Evolutionary conservation across 2,797 vertebrate species (phyloP).

Genomic region (Lepilemur septentrionalis): DNA sequence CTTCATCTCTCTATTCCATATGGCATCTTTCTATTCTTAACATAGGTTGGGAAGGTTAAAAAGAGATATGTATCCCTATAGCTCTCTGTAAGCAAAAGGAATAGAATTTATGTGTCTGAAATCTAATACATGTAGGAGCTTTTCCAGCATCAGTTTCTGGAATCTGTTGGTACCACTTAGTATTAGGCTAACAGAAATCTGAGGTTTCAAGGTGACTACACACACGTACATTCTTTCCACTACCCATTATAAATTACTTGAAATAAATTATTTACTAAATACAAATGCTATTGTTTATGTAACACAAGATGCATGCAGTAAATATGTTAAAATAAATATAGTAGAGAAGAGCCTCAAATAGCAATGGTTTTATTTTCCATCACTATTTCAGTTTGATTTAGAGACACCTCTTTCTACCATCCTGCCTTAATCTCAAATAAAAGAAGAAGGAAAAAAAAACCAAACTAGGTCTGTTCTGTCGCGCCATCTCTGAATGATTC

Average conservation of each 20-base stretch:
- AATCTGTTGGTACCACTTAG: neutral
- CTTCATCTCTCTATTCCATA: neutral
- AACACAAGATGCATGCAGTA: conserved; percentile 63
- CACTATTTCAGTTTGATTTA: conserved; percentile 76
- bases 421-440: conserved; percentile 61
- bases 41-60: neutral
- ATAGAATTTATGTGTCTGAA: neutral
- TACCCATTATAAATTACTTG: conserved; percentile 47
- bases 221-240: neutral
- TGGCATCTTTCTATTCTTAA: neutral
- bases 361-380: conserved; percentile 52
- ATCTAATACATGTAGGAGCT: neutral
- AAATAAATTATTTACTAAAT: conserved; percentile 58
- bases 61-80: neutral
- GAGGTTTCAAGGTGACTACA: conserved; percentile 38
- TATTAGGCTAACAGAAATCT: neutral
- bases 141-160: neutral
- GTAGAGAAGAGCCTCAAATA: conserved; percentile 70
- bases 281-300: conserved; percentile 67
- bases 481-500: conserved; percentile 63
- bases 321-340: conserved; percentile 77
- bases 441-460: conserved; percentile 20
- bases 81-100: neutral
- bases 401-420: conserved; percentile 55
- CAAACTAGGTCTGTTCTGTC: conserved; percentile 48